phyloP scores from a whole-genome alignment of 2,113 vertebrate genomes.

The Alectura lathami region DNA sequence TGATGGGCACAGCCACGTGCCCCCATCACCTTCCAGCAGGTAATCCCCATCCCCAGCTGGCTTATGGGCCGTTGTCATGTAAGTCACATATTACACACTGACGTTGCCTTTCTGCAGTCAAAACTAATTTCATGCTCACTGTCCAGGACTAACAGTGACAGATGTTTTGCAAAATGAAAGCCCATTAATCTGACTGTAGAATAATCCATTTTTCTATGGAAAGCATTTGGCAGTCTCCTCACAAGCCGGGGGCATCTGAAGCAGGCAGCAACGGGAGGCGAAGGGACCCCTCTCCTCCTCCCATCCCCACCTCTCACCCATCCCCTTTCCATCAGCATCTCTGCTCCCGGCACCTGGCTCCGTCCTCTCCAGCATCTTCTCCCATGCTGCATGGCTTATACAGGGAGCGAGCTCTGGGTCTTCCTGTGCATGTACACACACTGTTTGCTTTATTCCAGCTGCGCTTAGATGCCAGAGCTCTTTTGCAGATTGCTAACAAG shows the following conservation, averaged over 20 bases:
- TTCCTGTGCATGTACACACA: not conserved
- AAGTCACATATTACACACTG: slow-evolving; percentile 41
- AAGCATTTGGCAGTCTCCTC: slow-evolving; percentile 63
- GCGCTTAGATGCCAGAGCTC: not conserved
- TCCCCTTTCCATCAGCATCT: not conserved
- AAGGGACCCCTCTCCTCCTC: not conserved
- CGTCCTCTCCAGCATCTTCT: not conserved
- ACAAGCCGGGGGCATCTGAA: slow-evolving; percentile 3
- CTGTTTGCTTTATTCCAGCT: not conserved
- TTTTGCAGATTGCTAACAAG: not conserved
- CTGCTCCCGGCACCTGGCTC: not conserved
- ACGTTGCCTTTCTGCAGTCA: slow-evolving; percentile 56
- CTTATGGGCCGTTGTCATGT: slow-evolving; percentile 40
- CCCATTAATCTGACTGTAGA: slow-evolving; percentile 80
- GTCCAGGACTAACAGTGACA: slow-evolving; percentile 81
- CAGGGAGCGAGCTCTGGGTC: not conserved
- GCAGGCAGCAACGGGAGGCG: not conserved
- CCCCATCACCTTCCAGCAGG: slow-evolving; percentile 14
- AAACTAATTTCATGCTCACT: slow-evolving; percentile 81
- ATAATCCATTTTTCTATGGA: slow-evolving; percentile 78
- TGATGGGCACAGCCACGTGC: not conserved
- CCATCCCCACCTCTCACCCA: not conserved
- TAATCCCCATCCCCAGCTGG: slow-evolving; percentile 26
- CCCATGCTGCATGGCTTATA: accelerated
- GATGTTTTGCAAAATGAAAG: slow-evolving; percentile 81